A percentile compares a stretch with the other conserved stretches of the same genome.
Conservation (phyloP, 1,140 invertebrate genomes). For the Pantala flavescens region DNA sequence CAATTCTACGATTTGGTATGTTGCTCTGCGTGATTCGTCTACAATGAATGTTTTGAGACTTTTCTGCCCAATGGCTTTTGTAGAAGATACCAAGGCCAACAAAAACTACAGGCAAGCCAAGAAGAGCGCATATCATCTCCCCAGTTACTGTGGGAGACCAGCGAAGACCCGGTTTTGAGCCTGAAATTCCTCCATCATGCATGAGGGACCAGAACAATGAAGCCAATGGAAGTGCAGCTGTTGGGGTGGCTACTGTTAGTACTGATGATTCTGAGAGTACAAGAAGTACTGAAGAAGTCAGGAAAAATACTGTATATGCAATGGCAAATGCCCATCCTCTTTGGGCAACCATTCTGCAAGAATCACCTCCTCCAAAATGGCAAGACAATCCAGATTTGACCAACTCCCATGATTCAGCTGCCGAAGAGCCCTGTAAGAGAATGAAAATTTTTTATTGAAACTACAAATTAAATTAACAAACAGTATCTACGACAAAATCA, state of each 20-base stretch:
- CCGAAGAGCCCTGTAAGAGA: slow-evolving; percentile 26
- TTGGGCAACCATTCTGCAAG: slow-evolving; percentile 34
- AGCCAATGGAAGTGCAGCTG: slow-evolving; percentile 41
- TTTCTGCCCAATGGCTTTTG: slow-evolving; percentile 34
- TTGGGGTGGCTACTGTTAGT: slow-evolving; percentile 42
- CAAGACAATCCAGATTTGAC: slow-evolving; percentile 28
- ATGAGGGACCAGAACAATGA: slow-evolving; percentile 52
- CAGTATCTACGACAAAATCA: no score
- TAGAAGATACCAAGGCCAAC: slow-evolving; percentile 42
- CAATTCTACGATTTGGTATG: not conserved
- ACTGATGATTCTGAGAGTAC: slow-evolving; percentile 45
- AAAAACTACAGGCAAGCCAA: slow-evolving; percentile 45
- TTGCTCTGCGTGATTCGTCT: not conserved
- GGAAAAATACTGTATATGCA: slow-evolving; percentile 36
- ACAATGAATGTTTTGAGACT: not conserved
- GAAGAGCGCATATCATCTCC: slow-evolving; percentile 45
- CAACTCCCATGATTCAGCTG: slow-evolving; percentile 27
- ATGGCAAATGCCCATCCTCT: slow-evolving; percentile 41
- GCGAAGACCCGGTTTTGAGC: slow-evolving; percentile 23
- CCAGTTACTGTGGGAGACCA: slow-evolving; percentile 46
- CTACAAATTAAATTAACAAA: no score
- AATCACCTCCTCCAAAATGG: slow-evolving; percentile 26
- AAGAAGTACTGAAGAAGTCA: slow-evolving; percentile 41
- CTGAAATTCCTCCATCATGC: slow-evolving; percentile 29
- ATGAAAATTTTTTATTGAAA: not conserved